Evolutionary conservation across 1,140 invertebrate genomes (phyloP).

Genomic region (Lordiphosa mommai): DNA sequence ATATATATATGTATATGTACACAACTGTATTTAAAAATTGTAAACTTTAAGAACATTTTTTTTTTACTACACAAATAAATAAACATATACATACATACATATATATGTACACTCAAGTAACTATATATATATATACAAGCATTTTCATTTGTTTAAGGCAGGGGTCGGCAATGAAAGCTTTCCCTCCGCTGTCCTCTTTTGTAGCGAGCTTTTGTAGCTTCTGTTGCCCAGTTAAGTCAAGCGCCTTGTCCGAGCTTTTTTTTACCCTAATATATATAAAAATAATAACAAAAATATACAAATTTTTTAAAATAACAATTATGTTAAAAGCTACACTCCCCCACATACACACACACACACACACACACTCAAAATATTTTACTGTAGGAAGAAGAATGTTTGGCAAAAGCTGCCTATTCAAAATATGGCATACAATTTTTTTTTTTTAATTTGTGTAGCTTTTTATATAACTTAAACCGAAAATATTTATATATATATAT

Average conservation of each 20-base stretch:
- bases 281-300: slow-evolving; percentile 37
- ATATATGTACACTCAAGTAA: not conserved
- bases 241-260: slow-evolving; percentile 73
- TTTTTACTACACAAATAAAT: not conserved
- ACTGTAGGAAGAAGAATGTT: slow-evolving; percentile 19
- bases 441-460: slow-evolving; percentile 47
- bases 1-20: no score
- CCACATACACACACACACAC: slow-evolving; percentile 12
- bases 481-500: slow-evolving; percentile 38
- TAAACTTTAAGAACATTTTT: no score
- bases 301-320: slow-evolving; percentile 20
- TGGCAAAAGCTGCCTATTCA: slow-evolving; percentile 9
- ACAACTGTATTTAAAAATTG: no score
- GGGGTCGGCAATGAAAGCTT: no score
- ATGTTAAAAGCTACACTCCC: slow-evolving; percentile 2
- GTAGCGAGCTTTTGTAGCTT: slow-evolving; percentile 62
- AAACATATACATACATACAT: not conserved
- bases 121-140: slow-evolving; percentile 46
- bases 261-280: slow-evolving; percentile 45
- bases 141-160: slow-evolving; percentile 32
- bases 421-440: slow-evolving; percentile 9
- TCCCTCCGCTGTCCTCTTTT: not conserved
- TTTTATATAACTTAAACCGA: no score
- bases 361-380: not conserved
- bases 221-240: slow-evolving; percentile 63